Evolutionary conservation across 2,888 invertebrate species (phyloP), one percentile per base, ranked within the genome.

Genomic region (Mesoligia furuncula): DNA sequence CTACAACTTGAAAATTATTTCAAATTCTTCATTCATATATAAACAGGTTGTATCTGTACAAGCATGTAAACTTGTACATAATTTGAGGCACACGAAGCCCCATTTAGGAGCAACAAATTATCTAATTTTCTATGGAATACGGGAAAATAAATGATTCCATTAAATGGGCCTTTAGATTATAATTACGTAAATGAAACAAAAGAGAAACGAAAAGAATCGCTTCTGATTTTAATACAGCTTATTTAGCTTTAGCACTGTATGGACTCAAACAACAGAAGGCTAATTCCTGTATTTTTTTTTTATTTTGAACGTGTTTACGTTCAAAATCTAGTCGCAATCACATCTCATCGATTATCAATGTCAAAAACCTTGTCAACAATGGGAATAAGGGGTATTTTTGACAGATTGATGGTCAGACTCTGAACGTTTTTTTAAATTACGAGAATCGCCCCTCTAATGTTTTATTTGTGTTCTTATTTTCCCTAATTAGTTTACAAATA

Each of bases 401-500:
- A 51, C 2, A 20, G 51, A 45, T 45, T 5, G 45, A 51, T 24
- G 24, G 24, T 51, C 51, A 20, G 24, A 24, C 20, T 51, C 7
- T 45, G 20, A 7, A 51, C 24, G 8, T 51, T 8, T 8, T 8
- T 20, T 54, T 4, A 24, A 9, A 54, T n/a, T n/a, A 9, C 54
- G 1, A 11, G 11, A 54, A 54, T 54, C 24, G 24, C 11, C 54
- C 24, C 24, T 24, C 5, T 31, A 13, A 64, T 57, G 36, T 24
- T 78, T 70, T 15, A 15, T 61, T 42, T n/a, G 3, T 48, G 20
- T 48, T 20, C 65, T 78, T 65, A 24, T 27, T 57, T 65, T 11
- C 1, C 48, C 66, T 70, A 77, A 81, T 81, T 70, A 70, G 24
- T 76, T 39, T 54, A 54, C 45, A 66, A 76, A 75, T 69, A 39